Conservation (phyloP, 2,797 vertebrate species). For the Decapterus maruadsi region DNA sequence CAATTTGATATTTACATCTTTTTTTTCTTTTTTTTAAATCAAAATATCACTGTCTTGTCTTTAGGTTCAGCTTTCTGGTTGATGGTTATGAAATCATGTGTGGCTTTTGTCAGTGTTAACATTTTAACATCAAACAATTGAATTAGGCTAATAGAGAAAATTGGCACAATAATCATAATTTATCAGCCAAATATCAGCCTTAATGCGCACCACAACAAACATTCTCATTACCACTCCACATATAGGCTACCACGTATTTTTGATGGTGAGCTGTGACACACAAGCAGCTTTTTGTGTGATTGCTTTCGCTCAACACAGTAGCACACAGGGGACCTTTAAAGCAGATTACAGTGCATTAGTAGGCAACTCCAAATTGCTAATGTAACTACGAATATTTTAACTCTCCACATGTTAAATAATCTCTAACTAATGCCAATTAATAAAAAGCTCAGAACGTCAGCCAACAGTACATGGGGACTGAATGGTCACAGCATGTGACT, state of each 20-base stretch:
- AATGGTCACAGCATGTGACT: slow-evolving; percentile 52
- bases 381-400: background rate
- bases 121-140: background rate
- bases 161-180: background rate
- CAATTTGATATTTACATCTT: too few species aligned
- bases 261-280: background rate
- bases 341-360: background rate
- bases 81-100: background rate
- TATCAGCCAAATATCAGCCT: too few species aligned
- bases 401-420: slow-evolving; percentile 1
- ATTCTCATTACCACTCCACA: background rate
- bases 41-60: too few species aligned
- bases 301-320: background rate
- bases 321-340: background rate
- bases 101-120: too few species aligned
- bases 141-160: background rate
- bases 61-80: too few species aligned
- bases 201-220: background rate
- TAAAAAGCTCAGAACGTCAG: background rate
- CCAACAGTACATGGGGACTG: background rate
- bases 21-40: too few species aligned
- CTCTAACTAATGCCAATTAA: background rate
- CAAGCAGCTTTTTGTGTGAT: background rate
- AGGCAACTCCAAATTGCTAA: background rate
- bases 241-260: too few species aligned